phyloP scores from a whole-genome alignment of 2,888 invertebrate species.

The Drosophila hawaiiensis region DNA sequence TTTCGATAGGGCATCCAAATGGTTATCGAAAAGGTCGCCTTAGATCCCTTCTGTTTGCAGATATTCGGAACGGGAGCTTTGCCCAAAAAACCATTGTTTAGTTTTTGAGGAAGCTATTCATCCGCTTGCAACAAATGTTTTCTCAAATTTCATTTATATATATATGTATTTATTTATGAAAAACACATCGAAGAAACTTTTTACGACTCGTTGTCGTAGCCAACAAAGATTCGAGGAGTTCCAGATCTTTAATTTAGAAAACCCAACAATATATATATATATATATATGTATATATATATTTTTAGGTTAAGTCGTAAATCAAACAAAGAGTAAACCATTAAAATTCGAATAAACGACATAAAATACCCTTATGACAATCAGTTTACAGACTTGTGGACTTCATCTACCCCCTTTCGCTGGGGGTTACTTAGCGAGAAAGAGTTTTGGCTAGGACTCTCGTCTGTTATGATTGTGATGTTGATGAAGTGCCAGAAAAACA shows the following conservation, averaged over 20 bases:
- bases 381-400: conserved; percentile 16
- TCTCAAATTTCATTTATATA: background rate
- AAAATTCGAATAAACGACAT: conserved; percentile 4
- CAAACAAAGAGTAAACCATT: conserved; percentile 14
- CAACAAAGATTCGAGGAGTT: background rate
- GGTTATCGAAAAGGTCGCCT: conserved; percentile 27
- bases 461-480: conserved; percentile 61
- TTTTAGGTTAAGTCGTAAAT: background rate
- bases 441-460: conserved; percentile 29
- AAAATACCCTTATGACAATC: conserved; percentile 6
- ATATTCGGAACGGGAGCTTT: background rate
- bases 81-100: background rate
- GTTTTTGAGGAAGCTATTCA: background rate
- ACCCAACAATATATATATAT: background rate
- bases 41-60: background rate
- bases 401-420: conserved; percentile 1
- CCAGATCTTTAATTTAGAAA: background rate
- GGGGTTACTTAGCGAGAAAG: conserved; percentile 14
- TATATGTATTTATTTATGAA: background rate
- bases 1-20: conserved; percentile 38
- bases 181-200: background rate
- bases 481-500: conserved; percentile 58
- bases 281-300: no score
- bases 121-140: background rate
- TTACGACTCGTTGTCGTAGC: no score